Base-by-base conservation (phyloP, 2,888 invertebrate species). In the Zaprionus lineosus region DNA sequence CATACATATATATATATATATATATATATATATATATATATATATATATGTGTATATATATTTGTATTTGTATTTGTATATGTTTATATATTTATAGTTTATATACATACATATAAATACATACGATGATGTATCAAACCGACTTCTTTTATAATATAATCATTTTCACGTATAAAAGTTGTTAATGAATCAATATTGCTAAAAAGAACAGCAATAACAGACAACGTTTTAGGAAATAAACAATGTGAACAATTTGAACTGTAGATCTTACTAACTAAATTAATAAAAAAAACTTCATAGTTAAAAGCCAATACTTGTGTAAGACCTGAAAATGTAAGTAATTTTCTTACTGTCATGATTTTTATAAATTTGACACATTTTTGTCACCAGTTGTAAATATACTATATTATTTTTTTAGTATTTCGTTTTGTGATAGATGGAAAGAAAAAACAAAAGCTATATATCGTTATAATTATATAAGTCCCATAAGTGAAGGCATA, bases 401-500 rank as follows among this genome's bases (percentile, higher is more conserved):
- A 24, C 48, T 61, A 51, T 37, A 61, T 69, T 65, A 53, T 65
- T 50, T 50, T 63, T 21, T 57, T 67, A 62, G 71, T 66, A 70
- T 67, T 70, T 71, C 36, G 62, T 67, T 70, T 66, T 71, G 70
- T 70, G 70, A 70, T 70, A 70, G 61, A 18, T 70, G 39, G 34
- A 40, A 26, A 62, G 9, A 34, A n/a, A 29, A 61, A 5, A 51
- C 15, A 44, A 28, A 16, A 61, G 43, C 24, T 24, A 58, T 43
- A 8, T 19, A n/a, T n/a, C n/a, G n/a, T n/a, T n/a, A n/a, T n/a
- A n/a, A n/a, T n/a, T n/a, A n/a, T n/a, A n/a, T n/a, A n/a, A n/a
- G n/a, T n/a, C n/a, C n/a, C n/a, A n/a, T n/a, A n/a, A 43, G 40
- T 18, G 15, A 51, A 52, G 34, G 43, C 39, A 48, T 24, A 53